A percentile compares a stretch with the other conserved stretches of the same genome.
phyloP scores from a whole-genome alignment of 1,140 invertebrate species.

The Ruditapes philippinarum region DNA sequence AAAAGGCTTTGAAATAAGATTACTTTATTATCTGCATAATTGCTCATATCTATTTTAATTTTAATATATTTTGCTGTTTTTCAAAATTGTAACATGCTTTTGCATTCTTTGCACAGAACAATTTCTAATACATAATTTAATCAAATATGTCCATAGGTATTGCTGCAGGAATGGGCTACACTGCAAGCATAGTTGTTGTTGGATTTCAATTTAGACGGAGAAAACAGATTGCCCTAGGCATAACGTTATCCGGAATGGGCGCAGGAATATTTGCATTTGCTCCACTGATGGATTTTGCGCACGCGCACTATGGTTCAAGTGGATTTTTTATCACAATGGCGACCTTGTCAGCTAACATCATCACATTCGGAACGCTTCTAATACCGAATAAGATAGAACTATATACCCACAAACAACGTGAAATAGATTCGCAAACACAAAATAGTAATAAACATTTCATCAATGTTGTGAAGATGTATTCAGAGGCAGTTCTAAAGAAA shows the following conservation, averaged over 20 bases:
- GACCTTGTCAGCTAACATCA: slow-evolving; percentile 33
- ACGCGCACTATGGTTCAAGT: slow-evolving; percentile 29
- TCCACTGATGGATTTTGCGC: slow-evolving; percentile 22
- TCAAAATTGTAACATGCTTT: too few relatives aligned
- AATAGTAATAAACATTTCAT: neutral
- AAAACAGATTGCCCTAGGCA: slow-evolving; percentile 39
- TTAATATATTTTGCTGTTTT: too few relatives aligned
- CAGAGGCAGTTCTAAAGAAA: slow-evolving; percentile 24
- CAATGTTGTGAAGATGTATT: neutral
- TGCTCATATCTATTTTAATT: too few relatives aligned
- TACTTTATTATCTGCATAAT: too few relatives aligned
- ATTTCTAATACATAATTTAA: too few relatives aligned
- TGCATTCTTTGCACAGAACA: too few relatives aligned
- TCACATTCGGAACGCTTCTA: slow-evolving; percentile 48
- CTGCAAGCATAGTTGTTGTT: slow-evolving; percentile 44
- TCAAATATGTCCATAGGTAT: slow-evolving; percentile 36
- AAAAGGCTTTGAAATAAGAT: too few relatives aligned
- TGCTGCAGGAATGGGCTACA: slow-evolving; percentile 57
- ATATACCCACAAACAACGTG: neutral
- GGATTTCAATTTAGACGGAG: slow-evolving; percentile 51
- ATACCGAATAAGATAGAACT: slow-evolving; percentile 45
- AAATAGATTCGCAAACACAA: neutral
- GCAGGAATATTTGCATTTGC: slow-evolving; percentile 43
- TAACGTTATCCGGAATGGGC: slow-evolving; percentile 51
- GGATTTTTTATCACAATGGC: slow-evolving; percentile 59